Evolutionary conservation across 2,888 invertebrate genomes (phyloP).

Genomic region (Diadegma fenestrale): DNA sequence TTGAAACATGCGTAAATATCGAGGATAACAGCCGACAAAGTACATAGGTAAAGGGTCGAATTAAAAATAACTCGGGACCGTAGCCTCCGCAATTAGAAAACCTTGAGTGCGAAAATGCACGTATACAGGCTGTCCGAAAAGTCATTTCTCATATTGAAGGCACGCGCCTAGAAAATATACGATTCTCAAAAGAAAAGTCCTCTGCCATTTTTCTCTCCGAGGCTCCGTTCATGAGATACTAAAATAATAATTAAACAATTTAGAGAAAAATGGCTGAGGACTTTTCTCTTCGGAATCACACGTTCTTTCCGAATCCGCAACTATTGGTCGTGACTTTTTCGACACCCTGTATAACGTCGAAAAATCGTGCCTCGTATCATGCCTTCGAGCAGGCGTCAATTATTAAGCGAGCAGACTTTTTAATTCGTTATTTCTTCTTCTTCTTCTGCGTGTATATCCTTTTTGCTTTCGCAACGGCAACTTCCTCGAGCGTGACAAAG

Average conservation of each 20-base stretch:
- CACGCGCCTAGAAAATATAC: background rate
- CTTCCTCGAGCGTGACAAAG: constrained; percentile 19
- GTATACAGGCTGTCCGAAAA: constrained; percentile 1
- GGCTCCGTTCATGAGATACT: background rate
- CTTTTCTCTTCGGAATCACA: background rate
- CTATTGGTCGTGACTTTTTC: background rate
- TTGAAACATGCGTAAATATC: constrained; percentile 1
- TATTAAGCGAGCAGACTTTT: constrained; percentile 26
- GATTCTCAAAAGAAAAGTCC: background rate
- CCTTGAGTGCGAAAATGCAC: constrained; percentile 30
- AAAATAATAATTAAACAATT: background rate
- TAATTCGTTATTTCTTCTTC: constrained; percentile 2
- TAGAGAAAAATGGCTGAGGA: background rate
- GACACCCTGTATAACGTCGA: background rate
- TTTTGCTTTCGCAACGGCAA: background rate
- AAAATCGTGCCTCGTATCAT: background rate
- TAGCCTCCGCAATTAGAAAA: constrained; percentile 43
- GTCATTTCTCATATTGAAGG: background rate
- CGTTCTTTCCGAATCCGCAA: background rate
- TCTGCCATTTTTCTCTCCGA: background rate
- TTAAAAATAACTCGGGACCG: constrained; percentile 65
- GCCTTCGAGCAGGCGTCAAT: constrained; percentile 19
- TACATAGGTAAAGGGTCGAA: constrained; percentile 56
- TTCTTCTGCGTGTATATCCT: background rate
- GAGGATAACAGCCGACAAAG: background rate